These are phyloP conservation scores for Bombyx mandarina DNA, from an alignment of 1,140 invertebrate genomes.

Conservation along the genomic window DNA sequence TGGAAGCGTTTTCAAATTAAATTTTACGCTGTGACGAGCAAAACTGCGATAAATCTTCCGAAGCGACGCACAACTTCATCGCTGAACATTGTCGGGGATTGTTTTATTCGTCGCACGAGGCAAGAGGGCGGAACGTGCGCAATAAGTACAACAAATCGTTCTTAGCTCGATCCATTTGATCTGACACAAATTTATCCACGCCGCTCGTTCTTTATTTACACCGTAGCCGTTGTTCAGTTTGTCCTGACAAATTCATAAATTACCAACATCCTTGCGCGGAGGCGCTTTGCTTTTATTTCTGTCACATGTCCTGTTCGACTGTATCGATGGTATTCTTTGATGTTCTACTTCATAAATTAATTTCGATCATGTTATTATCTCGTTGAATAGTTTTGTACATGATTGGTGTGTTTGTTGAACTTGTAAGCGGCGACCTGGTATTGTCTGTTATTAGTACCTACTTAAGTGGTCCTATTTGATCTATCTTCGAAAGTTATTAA, in stretches of 20 bases:
- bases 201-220: constrained; percentile 61
- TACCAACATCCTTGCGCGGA: constrained; percentile 62
- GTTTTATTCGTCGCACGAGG: constrained; percentile 9
- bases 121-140: constrained; percentile 24
- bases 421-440: too few species aligned
- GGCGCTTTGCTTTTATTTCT: constrained; percentile 57
- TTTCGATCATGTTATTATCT: too few species aligned
- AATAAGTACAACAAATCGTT: constrained; percentile 59
- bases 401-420: too few species aligned
- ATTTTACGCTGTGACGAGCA: too few species aligned
- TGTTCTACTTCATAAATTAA: constrained; percentile 30
- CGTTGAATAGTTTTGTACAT: too few species aligned
- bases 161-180: constrained; percentile 62
- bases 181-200: constrained; percentile 68
- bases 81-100: constrained; percentile 13
- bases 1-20: too few species aligned
- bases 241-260: constrained; percentile 71
- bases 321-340: constrained; percentile 54
- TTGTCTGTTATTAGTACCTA: too few species aligned
- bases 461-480: too few species aligned
- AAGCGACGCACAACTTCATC: constrained; percentile 23
- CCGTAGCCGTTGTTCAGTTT: constrained; percentile 62
- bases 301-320: constrained; percentile 46
- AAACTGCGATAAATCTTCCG: constrained; percentile 12
- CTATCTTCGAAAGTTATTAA: too few species aligned